Evolutionary conservation across 2,888 invertebrate species (phyloP), one percentile per base, ranked within the genome.

Genomic region (Melanostoma mellinum): DNA sequence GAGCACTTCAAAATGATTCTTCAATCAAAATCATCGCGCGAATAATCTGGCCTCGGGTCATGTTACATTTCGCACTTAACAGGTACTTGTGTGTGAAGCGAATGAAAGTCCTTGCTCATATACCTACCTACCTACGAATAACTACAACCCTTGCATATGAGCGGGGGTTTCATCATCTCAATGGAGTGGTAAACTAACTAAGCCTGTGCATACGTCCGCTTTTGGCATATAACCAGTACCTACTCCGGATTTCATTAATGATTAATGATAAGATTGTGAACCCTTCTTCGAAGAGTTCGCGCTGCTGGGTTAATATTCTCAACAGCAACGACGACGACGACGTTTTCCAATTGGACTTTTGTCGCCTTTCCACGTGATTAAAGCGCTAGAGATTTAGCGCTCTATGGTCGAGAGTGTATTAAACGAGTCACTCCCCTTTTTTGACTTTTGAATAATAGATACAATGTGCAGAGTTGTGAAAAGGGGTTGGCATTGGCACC

Each of bases 291-390:
- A 38, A 58, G 55, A 71, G 32, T 30, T 30, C 56, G 40, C 44
- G 77, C 72, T 74, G 79, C 79, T 61, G 74, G 74, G 68, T 68
- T 73, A 65, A 73, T 42, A 74, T 36, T 60, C 56, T 52, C 76
- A 65, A 71, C 46, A 44, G 72, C 36, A 48, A 71, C 40, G 58
- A 20, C 38, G 61, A n/a, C n/a, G 60, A 48, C 50, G 63, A 50
- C 50, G 63, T 63, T 79, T 79, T 67, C 65, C 68, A 76, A 87
- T 88, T 88, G 86, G 88, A 88, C 88, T 90, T 90, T 90, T 90
- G 90, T 89, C 90, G 90, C 90, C 90, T 90, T 90, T 90, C 90
- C 90, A 89, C 90, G 88, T 89, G 90, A 90, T 90, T 90, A 89
- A 87, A 68, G 68, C 72, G 55, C 68, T 40, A 63, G 80, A 53